Percentiles rank a stretch among this genome's conserved stretches.
These are phyloP conservation scores for Trichonephila clavipes DNA, from an alignment of 1,140 invertebrate species.

Conservation along the genomic window DNA sequence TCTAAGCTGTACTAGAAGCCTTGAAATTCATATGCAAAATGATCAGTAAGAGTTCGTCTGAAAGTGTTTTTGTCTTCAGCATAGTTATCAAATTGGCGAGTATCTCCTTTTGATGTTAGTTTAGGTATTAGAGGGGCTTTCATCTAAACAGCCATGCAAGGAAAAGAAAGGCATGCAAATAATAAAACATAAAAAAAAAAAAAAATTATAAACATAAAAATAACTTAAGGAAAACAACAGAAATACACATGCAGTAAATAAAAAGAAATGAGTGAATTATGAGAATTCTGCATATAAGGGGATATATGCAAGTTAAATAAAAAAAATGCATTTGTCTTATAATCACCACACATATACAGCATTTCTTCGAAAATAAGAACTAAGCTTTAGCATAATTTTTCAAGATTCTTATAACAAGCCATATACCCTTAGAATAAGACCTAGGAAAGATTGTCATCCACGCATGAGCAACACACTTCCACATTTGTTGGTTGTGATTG, in stretches of 20 bases:
- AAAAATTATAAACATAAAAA: slow-evolving; percentile 47
- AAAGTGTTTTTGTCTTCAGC: slow-evolving; percentile 83
- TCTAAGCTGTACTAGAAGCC: slow-evolving; percentile 82
- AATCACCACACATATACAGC: not conserved
- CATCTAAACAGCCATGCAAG: slow-evolving; percentile 80
- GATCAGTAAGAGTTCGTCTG: slow-evolving; percentile 81
- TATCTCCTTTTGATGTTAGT: slow-evolving; percentile 83
- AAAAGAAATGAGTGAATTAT: slow-evolving; percentile 18
- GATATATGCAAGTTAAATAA: not conserved
- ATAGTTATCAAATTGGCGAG: slow-evolving; percentile 84
- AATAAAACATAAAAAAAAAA: slow-evolving; percentile 69
- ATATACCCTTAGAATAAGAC: too few species aligned
- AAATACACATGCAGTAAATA: slow-evolving; percentile 56
- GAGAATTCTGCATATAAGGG: not conserved
- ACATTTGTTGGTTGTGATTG: too few species aligned
- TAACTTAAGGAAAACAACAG: slow-evolving; percentile 54
- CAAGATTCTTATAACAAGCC: too few species aligned
- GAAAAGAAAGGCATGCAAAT: slow-evolving; percentile 75
- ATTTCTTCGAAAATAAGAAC: too few species aligned
- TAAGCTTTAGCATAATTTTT: too few species aligned
- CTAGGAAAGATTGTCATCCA: too few species aligned
- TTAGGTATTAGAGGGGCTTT: slow-evolving; percentile 83
- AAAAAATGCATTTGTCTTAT: not conserved
- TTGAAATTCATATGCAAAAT: slow-evolving; percentile 83
- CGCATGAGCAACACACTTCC: too few species aligned